A percentile compares a stretch with the other conserved stretches of the same genome.
phyloP scores from a whole-genome alignment of 2,113 vertebrate species.

The Connochaetes taurinus region DNA sequence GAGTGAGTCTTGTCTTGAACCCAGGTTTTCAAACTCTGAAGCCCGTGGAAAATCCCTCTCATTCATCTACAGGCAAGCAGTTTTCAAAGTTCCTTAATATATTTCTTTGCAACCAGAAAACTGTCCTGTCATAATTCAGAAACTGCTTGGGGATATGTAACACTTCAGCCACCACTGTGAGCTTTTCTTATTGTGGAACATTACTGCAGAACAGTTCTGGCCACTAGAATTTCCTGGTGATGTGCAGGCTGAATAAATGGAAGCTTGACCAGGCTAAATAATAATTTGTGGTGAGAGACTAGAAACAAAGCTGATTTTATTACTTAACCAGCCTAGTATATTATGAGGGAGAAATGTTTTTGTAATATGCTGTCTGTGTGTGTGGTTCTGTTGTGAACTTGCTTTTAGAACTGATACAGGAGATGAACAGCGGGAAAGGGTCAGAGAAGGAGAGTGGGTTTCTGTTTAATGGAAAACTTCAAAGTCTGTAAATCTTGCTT shows the following conservation, averaged over 20 bases:
- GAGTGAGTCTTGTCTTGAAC: neutral
- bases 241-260: neutral
- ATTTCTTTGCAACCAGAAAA: slow-evolving; percentile 7
- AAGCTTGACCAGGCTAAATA: neutral
- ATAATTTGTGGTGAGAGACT: slow-evolving; percentile 16
- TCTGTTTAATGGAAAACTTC: slow-evolving; percentile 60
- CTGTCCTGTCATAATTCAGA: neutral
- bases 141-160: neutral
- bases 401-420: neutral
- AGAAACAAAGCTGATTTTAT: slow-evolving; percentile 15
- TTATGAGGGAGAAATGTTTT: slow-evolving; percentile 1
- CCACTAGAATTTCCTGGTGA: neutral
- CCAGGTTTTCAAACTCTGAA: neutral
- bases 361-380: neutral
- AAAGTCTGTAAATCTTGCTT: slow-evolving; percentile 50
- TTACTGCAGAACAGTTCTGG: neutral
- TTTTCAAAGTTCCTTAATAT: neutral
- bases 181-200: neutral
- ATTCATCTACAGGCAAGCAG: neutral
- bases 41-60: slow-evolving; percentile 17
- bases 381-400: neutral
- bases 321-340: neutral
- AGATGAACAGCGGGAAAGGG: neutral
- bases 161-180: neutral
- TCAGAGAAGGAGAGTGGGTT: neutral